phyloP scores from a whole-genome alignment of 2,113 vertebrate genomes.

The Prionailurus bengalensis region DNA sequence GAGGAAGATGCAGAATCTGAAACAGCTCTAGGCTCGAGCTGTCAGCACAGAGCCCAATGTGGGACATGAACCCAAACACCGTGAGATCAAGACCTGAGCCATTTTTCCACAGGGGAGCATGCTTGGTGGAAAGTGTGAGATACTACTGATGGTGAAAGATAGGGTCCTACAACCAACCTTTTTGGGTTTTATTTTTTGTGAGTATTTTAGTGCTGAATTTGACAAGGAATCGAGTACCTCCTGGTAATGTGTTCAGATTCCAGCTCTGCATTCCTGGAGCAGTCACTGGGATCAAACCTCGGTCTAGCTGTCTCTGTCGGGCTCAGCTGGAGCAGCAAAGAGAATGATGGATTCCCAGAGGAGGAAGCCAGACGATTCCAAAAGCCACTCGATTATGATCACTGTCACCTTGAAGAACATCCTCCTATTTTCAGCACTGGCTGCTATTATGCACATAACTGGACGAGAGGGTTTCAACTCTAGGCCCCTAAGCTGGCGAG shows the following conservation, averaged over 20 bases:
- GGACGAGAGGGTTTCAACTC: no score
- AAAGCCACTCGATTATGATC: background rate
- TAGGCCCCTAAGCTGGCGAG: background rate
- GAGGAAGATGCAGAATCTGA: no score
- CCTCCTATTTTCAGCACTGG: background rate
- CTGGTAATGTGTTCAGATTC: background rate
- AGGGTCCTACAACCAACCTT: background rate
- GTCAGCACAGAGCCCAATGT: no score
- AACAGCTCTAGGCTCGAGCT: no score
- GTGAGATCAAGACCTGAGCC: no score
- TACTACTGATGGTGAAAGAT: background rate
- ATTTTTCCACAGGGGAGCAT: background rate
- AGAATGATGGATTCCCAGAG: background rate
- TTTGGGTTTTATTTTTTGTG: background rate
- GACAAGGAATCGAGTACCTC: background rate
- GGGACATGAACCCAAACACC: no score
- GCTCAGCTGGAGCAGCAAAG: background rate
- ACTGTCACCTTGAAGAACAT: background rate
- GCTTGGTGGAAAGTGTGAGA: background rate
- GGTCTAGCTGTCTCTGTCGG: background rate
- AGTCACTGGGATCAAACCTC: rapidly evolving
- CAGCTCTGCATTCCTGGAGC: background rate
- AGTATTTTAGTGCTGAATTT: background rate
- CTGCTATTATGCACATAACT: rapidly evolving
- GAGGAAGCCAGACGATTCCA: background rate